Conservation (phyloP, 2,113 vertebrate species). For the Colius striatus region DNA sequence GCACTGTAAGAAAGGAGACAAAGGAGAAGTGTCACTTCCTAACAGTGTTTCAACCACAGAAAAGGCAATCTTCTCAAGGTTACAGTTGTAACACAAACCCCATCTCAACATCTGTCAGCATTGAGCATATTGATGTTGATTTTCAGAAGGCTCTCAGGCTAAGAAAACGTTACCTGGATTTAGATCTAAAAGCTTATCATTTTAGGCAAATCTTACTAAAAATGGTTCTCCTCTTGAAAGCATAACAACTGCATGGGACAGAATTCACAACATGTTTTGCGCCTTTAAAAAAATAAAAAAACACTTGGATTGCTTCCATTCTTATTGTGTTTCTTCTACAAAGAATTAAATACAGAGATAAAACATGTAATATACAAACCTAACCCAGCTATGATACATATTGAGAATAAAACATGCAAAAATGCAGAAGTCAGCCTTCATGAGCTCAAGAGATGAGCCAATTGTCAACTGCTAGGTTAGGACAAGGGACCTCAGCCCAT, state of each 20-base stretch:
- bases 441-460: conserved; percentile 4
- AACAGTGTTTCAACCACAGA: background rate
- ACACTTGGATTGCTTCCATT: background rate
- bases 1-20: background rate
- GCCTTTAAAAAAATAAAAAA: background rate
- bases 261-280: background rate
- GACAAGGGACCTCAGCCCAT: conserved; percentile 11
- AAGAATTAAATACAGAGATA: background rate
- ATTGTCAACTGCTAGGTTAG: background rate
- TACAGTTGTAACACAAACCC: background rate
- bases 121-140: background rate
- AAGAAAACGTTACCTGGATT: background rate
- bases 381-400: background rate
- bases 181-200: background rate
- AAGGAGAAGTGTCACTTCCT: background rate
- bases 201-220: background rate
- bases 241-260: background rate
- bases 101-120: background rate
- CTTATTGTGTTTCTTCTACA: background rate
- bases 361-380: background rate
- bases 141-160: background rate
- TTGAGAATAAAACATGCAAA: background rate
- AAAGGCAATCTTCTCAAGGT: background rate
- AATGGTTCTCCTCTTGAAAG: background rate
- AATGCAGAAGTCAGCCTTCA: background rate